Evolutionary conservation across 2,113 vertebrate genomes (phyloP).

Genomic region (Nesoenas mayeri): DNA sequence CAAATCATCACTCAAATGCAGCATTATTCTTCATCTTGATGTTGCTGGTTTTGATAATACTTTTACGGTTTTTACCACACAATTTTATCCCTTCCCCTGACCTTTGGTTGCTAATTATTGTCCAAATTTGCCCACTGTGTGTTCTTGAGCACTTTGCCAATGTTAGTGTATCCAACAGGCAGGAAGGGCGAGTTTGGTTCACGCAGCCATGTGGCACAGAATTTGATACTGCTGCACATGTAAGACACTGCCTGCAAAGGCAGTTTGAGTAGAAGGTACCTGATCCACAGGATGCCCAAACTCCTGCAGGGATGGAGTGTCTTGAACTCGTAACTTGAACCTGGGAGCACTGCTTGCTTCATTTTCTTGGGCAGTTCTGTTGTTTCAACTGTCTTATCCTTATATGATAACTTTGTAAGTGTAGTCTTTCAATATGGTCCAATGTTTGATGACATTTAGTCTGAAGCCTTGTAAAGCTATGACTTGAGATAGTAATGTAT

Average conservation of each 20-base stretch:
- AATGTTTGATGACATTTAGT: not conserved
- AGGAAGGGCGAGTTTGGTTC: not conserved
- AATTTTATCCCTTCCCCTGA: not conserved
- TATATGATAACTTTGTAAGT: rapidly evolving
- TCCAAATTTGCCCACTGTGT: not conserved
- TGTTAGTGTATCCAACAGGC: not conserved
- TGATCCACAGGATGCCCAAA: not conserved
- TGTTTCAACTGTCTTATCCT: not conserved
- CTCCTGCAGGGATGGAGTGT: not conserved
- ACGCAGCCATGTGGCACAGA: rapidly evolving
- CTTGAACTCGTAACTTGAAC: not conserved
- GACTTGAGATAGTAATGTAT: not conserved
- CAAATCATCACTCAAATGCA: not conserved
- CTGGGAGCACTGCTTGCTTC: not conserved
- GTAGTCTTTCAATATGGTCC: not conserved
- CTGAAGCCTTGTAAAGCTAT: not conserved
- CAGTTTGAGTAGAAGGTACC: not conserved
- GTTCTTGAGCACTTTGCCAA: not conserved
- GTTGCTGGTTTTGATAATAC: not conserved
- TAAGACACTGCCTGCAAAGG: not conserved
- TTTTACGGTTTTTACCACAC: not conserved
- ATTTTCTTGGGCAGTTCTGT: not conserved
- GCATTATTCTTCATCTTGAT: not conserved
- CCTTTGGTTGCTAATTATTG: not conserved
- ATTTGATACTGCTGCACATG: not conserved